Percentiles rank a stretch among this genome's conserved stretches.
phyloP scores from a whole-genome alignment of 2,113 vertebrate genomes.

The Urocynchramus pylzowi region DNA sequence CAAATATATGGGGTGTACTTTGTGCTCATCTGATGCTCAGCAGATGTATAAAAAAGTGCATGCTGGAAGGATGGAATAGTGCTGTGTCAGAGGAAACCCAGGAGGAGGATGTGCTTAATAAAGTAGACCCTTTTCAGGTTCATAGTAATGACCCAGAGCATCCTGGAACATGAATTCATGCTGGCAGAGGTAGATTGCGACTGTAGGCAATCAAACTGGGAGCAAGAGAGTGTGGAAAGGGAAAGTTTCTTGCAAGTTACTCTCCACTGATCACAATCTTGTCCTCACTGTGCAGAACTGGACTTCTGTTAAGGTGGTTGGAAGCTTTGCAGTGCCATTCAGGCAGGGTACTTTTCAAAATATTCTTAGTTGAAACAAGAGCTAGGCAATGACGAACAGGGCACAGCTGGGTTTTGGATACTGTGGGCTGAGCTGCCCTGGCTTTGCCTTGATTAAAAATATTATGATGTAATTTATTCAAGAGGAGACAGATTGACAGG shows the following conservation, averaged over 20 bases:
- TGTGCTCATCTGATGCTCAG: not conserved
- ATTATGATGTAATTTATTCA: not conserved
- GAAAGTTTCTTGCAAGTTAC: not conserved
- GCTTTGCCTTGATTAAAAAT: conserved; percentile 9
- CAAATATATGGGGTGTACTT: not conserved
- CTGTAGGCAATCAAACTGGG: not conserved
- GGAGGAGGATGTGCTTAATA: not conserved
- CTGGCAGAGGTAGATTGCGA: not conserved
- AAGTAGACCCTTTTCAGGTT: not conserved
- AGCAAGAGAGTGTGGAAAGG: not conserved
- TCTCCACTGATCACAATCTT: not conserved
- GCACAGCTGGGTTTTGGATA: not conserved
- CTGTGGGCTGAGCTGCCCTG: not conserved
- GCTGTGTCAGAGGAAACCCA: not conserved
- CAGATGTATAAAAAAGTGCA: not conserved
- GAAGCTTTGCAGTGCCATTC: not conserved
- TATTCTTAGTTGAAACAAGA: not conserved
- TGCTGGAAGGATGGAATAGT: not conserved
- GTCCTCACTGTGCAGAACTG: not conserved
- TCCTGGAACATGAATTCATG: not conserved
- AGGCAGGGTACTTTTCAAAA: not conserved
- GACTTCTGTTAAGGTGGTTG: not conserved
- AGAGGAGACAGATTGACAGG: not conserved
- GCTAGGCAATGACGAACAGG: not conserved
- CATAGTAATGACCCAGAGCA: not conserved